Evolutionary conservation across 1,140 invertebrate genomes (phyloP), one percentile per base, ranked within the genome.

Genomic region (Drosophila bocqueti): DNA sequence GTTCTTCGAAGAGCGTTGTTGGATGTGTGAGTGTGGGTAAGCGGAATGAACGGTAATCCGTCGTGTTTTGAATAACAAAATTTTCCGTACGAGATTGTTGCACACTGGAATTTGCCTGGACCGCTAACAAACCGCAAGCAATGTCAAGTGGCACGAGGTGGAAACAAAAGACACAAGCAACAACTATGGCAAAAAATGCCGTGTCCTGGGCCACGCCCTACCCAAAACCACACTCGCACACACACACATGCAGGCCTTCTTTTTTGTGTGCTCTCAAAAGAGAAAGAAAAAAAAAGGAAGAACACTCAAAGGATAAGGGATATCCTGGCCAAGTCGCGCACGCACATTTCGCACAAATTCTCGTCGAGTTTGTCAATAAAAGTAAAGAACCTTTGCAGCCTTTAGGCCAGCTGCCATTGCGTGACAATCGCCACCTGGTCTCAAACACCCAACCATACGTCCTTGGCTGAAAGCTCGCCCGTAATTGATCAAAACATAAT

Each of bases 61-160:
- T 89, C 85, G 85, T 89, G 85, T 89, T 90, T 89, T 90, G 85
- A 89, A 89, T 89, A 89, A 89, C 85, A 89, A 89, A 89, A 89
- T 90, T 79, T 78, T 60, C 81, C 57, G 85, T 76, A 79, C 78
- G 78, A 89, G 84, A 89, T 89, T 89, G 85, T 76, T 84, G 52
- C 64, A 79, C 69, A 64, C 74, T 79, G 85, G 84, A 89, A 84
- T 90, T 86, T 66, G 46, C 47, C 74, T 69, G 73, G 69, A 76
- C 81, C 72, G 81, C 83, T 84, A 87, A 87, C 83, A 87, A 84
- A 89, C 85, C 85, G 81, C 84, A 90, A 85, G 78, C 85, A 83
- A 83, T 90, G 85, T 84, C 81, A 83, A 87, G 81, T 89, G 85
- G 73, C 76, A 89, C 60, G 82, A 74, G 76, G 57, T 67, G 68